A percentile compares a stretch with the other conserved stretches of the same genome.
These are phyloP conservation scores for Drosophila neonasuta DNA, from an alignment of 2,888 invertebrate genomes.

Conservation along the genomic window DNA sequence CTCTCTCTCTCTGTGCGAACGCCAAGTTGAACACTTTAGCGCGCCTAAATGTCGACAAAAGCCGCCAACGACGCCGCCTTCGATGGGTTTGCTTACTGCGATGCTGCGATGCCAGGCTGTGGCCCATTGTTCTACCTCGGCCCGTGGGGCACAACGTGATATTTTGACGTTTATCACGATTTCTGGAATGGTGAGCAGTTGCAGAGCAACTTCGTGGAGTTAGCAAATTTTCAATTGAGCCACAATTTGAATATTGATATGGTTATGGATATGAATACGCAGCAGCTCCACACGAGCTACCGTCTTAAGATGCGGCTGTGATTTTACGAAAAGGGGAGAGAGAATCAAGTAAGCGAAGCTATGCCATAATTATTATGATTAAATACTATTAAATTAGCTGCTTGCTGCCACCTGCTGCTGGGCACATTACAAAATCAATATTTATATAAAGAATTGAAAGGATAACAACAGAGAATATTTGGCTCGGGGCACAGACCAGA, in stretches of 20 bases:
- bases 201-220: constrained; percentile 39
- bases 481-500: constrained; percentile 31
- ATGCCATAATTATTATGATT: constrained; percentile 34
- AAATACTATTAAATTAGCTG: background rate
- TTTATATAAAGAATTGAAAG: constrained; percentile 57
- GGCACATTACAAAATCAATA: constrained; percentile 69
- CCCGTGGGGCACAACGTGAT: constrained; percentile 65
- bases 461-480: constrained; percentile 35
- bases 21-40: constrained; percentile 76
- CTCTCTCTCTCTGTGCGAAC: constrained; percentile 44
- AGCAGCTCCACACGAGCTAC: constrained; percentile 45
- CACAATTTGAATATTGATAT: constrained; percentile 78
- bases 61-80: constrained; percentile 73
- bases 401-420: constrained; percentile 35
- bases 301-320: constrained; percentile 52
- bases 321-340: constrained; percentile 33
- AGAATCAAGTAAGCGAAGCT: constrained; percentile 13
- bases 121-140: constrained; percentile 62
- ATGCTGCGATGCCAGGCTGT: constrained; percentile 14
- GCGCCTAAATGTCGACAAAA: constrained; percentile 72
- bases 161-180: constrained; percentile 78
- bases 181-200: constrained; percentile 49
- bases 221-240: constrained; percentile 78
- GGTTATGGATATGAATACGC: constrained; percentile 36
- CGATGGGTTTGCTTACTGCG: background rate